Percentiles rank a stretch among this genome's conserved stretches.
Evolutionary conservation across 2,797 vertebrate species (phyloP).

Genomic region (Sparidentex hasta): DNA sequence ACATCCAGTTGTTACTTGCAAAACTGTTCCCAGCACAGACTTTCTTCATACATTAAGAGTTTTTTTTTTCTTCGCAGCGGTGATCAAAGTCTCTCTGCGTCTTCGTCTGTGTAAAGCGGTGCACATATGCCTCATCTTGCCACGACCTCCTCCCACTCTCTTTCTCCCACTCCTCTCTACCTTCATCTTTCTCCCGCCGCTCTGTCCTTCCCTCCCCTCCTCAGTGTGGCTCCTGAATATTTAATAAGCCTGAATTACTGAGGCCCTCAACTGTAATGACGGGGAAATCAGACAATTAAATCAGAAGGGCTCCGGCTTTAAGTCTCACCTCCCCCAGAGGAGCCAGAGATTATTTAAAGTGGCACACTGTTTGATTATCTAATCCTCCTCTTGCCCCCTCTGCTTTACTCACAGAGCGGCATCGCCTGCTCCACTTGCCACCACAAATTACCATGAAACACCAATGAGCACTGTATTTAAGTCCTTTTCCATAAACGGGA

Average conservation of each 20-base stretch:
- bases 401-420: conserved; percentile 81
- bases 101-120: conserved; percentile 22
- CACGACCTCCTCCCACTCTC: conserved; percentile 39
- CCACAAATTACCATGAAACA: conserved; percentile 83
- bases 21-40: not conserved
- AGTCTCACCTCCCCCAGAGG: conserved; percentile 85
- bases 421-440: conserved; percentile 81
- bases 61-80: conserved; percentile 3
- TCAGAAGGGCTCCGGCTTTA: conserved; percentile 83
- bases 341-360: conserved; percentile 88
- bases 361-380: conserved; percentile 88
- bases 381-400: conserved; percentile 84
- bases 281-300: conserved; percentile 90
- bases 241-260: conserved; percentile 88
- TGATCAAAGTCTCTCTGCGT: conserved; percentile 14
- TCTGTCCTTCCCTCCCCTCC: conserved; percentile 57
- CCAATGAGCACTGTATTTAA: conserved; percentile 77
- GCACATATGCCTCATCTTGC: conserved; percentile 12
- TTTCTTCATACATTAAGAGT: not conserved
- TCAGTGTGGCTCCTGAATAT: conserved; percentile 86
- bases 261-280: conserved; percentile 89
- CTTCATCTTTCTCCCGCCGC: conserved; percentile 52
- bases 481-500: conserved; percentile 64
- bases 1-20: not conserved
- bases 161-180: conserved; percentile 35